Conservation (phyloP, 2,888 invertebrate species). For the Hecatera dysodea region DNA sequence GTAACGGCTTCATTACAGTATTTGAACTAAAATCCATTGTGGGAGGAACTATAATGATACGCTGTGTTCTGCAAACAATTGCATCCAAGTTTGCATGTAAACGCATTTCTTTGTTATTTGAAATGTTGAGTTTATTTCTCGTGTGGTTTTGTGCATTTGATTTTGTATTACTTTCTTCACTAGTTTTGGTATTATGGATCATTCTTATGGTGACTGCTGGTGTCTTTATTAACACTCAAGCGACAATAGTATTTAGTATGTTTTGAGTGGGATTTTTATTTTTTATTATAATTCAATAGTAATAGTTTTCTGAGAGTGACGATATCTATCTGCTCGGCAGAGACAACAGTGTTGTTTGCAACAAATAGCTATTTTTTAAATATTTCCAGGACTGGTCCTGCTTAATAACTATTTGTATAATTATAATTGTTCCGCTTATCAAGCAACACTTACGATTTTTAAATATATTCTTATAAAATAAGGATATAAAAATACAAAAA, state of each 20-base stretch:
- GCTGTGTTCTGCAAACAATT: conserved; percentile 23
- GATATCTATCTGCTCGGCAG: no score
- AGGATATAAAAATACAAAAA: no score
- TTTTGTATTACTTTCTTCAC: neutral
- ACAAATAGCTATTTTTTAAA: no score
- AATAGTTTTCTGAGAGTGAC: no score
- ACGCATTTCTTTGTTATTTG: conserved; percentile 11
- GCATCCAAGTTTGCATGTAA: conserved; percentile 30
- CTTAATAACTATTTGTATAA: no score
- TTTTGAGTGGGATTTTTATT: no score
- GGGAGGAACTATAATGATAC: conserved; percentile 21
- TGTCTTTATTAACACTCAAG: neutral
- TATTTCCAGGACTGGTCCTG: no score
- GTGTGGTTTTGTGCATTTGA: neutral
- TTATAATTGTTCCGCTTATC: no score
- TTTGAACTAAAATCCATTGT: conserved; percentile 25
- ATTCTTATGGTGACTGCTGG: neutral
- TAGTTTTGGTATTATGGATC: neutral
- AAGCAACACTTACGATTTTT: no score
- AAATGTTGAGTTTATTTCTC: neutral
- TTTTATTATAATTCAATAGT: no score
- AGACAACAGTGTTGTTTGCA: no score
- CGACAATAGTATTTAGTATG: neutral
- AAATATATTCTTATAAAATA: no score
- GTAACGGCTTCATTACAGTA: conserved; percentile 38